A percentile compares a stretch with the other conserved stretches of the same genome.
Conservation (phyloP, 1,140 invertebrate species). For the Pseudomyrmex sp. region DNA sequence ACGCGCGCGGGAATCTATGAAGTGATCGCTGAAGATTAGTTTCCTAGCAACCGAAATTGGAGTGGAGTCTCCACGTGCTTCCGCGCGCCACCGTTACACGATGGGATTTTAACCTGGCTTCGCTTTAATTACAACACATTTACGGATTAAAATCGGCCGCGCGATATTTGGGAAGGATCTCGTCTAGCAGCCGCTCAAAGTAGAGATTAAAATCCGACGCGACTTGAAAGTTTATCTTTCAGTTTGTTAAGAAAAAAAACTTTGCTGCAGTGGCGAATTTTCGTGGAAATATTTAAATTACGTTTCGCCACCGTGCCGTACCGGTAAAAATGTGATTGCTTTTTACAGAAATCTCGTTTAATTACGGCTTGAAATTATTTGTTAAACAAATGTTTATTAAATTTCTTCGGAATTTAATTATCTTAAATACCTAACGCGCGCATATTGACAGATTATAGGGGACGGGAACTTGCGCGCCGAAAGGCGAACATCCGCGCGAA, state of each 20-base stretch:
- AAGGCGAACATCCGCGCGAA: background rate
- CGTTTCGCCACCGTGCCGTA: no score
- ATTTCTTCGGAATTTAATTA: conserved; percentile 6
- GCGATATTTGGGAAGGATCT: conserved; percentile 33
- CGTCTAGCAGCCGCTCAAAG: conserved; percentile 6
- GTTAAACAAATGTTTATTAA: background rate
- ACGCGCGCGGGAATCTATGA: conserved; percentile 32
- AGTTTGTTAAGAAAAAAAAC: background rate
- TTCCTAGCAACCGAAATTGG: conserved; percentile 56
- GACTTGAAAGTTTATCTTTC: conserved; percentile 3
- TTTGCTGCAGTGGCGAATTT: no score
- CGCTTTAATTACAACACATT: conserved; percentile 56
- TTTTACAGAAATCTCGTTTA: background rate
- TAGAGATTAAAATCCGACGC: conserved; percentile 21
- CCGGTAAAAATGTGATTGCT: no score
- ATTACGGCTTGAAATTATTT: background rate
- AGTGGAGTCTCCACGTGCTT: conserved; percentile 39
- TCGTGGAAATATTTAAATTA: no score
- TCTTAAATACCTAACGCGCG: background rate
- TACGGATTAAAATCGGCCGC: conserved; percentile 46
- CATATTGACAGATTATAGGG: background rate
- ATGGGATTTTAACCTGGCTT: conserved; percentile 28
- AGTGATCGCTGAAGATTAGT: conserved; percentile 45
- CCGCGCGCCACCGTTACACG: conserved; percentile 10
- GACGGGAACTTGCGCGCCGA: background rate